These are phyloP conservation scores for Hiodon alosoides DNA, from an alignment of 2,113 vertebrate species.

Conservation along the genomic window DNA sequence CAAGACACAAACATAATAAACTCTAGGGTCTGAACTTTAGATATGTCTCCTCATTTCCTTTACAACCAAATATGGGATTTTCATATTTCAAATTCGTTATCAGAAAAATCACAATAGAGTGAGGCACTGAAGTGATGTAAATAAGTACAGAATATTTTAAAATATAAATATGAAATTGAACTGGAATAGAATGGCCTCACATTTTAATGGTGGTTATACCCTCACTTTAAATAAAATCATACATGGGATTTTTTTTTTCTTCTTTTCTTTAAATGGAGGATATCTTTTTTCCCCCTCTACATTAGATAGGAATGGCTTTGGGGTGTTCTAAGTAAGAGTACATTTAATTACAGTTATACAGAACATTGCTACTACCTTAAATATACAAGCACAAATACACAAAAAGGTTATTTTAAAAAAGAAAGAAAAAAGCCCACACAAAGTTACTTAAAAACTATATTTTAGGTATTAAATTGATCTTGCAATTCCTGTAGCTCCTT, in stretches of 20 bases:
- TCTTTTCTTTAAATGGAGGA: conserved; percentile 49
- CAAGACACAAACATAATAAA: no score
- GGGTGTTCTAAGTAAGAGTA: conserved; percentile 73
- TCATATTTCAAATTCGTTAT: no score
- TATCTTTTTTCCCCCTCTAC: conserved; percentile 56
- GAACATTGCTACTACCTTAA: conserved; percentile 79
- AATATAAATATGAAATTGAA: conserved; percentile 20
- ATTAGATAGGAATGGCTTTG: conserved; percentile 73
- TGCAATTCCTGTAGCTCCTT: conserved; percentile 84
- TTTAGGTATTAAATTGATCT: conserved; percentile 70
- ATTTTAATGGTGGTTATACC: conserved; percentile 55
- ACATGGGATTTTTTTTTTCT: conserved; percentile 54
- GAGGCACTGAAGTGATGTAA: not conserved
- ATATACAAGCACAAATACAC: conserved; percentile 83
- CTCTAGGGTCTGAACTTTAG: no score
- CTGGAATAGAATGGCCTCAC: conserved; percentile 20
- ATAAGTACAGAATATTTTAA: conserved; percentile 26
- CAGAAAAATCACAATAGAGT: not conserved
- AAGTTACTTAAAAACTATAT: conserved; percentile 67
- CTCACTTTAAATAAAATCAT: conserved; percentile 53
- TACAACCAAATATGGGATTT: no score
- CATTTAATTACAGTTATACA: conserved; percentile 79
- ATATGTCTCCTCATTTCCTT: no score
- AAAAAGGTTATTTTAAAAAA: conserved; percentile 46
- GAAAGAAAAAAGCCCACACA: conserved; percentile 67